phyloP scores from a whole-genome alignment of 2,113 vertebrate genomes.

The Dissostichus mawsoni region DNA sequence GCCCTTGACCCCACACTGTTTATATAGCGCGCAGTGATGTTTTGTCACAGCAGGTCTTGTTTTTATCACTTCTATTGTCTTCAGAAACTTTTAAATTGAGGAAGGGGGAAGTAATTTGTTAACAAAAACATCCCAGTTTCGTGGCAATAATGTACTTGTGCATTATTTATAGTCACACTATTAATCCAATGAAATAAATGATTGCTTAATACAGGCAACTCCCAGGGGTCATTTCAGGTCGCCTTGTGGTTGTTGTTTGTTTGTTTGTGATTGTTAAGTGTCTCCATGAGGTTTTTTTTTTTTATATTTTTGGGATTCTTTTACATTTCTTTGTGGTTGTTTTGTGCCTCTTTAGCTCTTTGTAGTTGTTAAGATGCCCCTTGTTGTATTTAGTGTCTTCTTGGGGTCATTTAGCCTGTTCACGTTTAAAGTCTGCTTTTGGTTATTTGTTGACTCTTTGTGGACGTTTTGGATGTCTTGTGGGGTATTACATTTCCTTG shows the following conservation, averaged over 20 bases:
- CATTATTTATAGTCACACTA: background rate
- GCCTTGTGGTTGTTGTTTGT: background rate
- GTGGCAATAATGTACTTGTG: background rate
- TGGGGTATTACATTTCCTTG: too few species aligned
- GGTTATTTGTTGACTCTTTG: background rate
- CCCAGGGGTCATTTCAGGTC: background rate
- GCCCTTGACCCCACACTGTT: conserved; percentile 29
- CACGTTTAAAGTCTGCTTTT: too few species aligned
- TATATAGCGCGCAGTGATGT: conserved; percentile 17
- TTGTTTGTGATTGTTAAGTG: too few species aligned
- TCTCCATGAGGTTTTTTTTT: too few species aligned
- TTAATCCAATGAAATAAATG: background rate
- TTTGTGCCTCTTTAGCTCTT: background rate
- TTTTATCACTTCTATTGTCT: conserved; percentile 13
- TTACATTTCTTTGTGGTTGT: background rate
- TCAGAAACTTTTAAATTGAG: background rate
- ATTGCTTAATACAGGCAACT: background rate
- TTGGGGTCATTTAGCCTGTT: too few species aligned
- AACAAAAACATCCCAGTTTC: too few species aligned
- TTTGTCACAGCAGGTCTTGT: conserved; percentile 8
- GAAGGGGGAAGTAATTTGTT: background rate
- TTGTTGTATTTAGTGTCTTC: background rate
- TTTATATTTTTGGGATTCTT: too few species aligned
- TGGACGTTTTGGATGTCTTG: background rate
- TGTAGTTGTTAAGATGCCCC: background rate